These are phyloP conservation scores for Poecilia gillii DNA, from an alignment of 2,797 vertebrate species.

Conservation along the genomic window DNA sequence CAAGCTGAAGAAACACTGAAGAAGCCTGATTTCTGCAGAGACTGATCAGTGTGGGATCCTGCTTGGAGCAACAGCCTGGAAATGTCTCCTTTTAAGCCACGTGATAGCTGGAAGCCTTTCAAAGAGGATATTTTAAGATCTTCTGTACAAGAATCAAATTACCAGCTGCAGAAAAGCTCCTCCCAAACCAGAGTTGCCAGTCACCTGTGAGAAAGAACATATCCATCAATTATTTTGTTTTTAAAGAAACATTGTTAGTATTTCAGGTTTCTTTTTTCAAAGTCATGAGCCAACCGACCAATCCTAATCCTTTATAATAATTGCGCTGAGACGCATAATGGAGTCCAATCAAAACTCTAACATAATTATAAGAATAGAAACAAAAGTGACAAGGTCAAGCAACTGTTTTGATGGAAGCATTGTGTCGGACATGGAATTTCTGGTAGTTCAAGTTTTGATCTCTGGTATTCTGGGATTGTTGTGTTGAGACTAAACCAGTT, in stretches of 20 bases:
- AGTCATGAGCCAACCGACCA: neutral
- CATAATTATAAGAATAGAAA: neutral
- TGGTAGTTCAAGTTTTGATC: neutral
- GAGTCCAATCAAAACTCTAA: neutral
- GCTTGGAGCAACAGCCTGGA: slow-evolving; percentile 45
- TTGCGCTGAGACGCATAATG: neutral
- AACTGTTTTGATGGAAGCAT: neutral
- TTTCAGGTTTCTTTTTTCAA: neutral
- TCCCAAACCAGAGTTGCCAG: slow-evolving; percentile 44
- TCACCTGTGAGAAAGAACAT: slow-evolving; percentile 54
- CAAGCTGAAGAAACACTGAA: slow-evolving; percentile 20
- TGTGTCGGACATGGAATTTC: neutral
- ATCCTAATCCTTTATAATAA: neutral
- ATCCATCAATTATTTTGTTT: slow-evolving; percentile 11
- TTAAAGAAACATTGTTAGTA: neutral
- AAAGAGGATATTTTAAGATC: slow-evolving; percentile 84
- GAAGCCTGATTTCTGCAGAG: slow-evolving; percentile 32
- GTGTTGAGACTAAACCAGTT: slow-evolving; percentile 23
- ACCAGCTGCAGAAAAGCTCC: slow-evolving; percentile 56
- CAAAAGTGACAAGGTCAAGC: neutral
- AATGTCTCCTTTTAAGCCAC: slow-evolving; percentile 83
- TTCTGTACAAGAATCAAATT: slow-evolving; percentile 73
- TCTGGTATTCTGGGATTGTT: neutral
- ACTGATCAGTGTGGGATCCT: slow-evolving; percentile 60
- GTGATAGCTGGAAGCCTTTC: slow-evolving; percentile 70